A percentile compares a stretch with the other conserved stretches of the same genome.
Conservation (phyloP, 2,797 vertebrate genomes). For the Pipistrellus nathusii region DNA sequence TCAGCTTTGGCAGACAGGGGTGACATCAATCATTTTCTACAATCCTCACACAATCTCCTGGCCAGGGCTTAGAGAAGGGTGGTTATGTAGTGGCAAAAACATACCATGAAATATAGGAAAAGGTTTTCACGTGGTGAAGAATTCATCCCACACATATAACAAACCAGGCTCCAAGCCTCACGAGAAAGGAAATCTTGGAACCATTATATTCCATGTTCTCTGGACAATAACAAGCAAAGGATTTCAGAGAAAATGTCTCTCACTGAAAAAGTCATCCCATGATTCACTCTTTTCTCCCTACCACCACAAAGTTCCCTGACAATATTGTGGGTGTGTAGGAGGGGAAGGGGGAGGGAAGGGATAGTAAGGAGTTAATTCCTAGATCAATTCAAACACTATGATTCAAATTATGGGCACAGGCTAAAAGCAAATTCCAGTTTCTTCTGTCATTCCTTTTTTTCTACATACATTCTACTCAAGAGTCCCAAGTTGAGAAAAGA, state of each 20-base stretch:
- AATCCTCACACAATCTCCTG: conserved; percentile 64
- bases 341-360: too few relatives aligned
- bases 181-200: conserved; percentile 66
- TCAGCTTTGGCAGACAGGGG: conserved; percentile 74
- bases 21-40: conserved; percentile 69
- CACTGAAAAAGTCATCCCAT: conserved; percentile 28
- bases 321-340: neutral
- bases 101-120: conserved; percentile 45
- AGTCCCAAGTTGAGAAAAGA: conserved; percentile 83
- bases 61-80: conserved; percentile 57
- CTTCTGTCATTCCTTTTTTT: conserved; percentile 49
- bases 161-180: conserved; percentile 35
- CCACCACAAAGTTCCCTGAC: conserved; percentile 35
- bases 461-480: conserved; percentile 70
- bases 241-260: conserved; percentile 60
- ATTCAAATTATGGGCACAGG: neutral
- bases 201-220: conserved; percentile 67
- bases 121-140: conserved; percentile 64
- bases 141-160: conserved; percentile 64
- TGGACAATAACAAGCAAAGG: conserved; percentile 64
- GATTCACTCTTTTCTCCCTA: conserved; percentile 22
- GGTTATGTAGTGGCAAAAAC: conserved; percentile 62
- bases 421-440: conserved; percentile 48
- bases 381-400: neutral
- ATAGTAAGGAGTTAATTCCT: neutral